These are phyloP conservation scores for Mercenaria mercenaria DNA, from an alignment of 1,140 invertebrate genomes.

Conservation along the genomic window DNA sequence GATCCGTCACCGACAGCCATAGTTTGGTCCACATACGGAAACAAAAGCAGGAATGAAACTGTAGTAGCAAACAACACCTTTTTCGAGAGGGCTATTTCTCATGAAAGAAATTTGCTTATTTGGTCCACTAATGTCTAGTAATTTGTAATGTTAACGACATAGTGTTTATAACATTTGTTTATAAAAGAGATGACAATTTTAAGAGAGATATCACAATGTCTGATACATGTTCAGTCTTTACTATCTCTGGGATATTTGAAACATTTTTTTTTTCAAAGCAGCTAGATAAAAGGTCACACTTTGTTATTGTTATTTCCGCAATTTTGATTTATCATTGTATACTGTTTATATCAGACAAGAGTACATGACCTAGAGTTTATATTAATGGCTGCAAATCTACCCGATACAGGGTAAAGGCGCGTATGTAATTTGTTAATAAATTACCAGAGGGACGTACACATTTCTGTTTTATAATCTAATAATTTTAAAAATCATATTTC, in stretches of 20 bases:
- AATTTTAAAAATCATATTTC: too few relatives aligned
- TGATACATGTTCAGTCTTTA: not conserved
- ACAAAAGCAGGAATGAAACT: not conserved
- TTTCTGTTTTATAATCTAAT: too few relatives aligned
- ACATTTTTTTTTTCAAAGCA: not conserved
- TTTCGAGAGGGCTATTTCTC: not conserved
- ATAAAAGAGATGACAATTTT: conserved; percentile 2
- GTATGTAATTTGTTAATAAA: too few relatives aligned
- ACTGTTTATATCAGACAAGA: conserved; percentile 27
- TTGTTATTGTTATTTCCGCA: conserved; percentile 10
- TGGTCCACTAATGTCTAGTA: not conserved
- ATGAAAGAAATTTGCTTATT: not conserved
- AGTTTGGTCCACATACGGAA: conserved; percentile 9
- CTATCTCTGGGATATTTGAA: not conserved
- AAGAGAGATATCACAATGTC: not conserved
- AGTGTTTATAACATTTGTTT: conserved; percentile 20
- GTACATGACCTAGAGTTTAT: conserved; percentile 14
- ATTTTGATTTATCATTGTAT: conserved; percentile 21
- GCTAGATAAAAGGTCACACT: not conserved
- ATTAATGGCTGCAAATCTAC: not conserved
- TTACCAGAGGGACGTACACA: too few relatives aligned
- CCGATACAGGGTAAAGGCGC: not conserved
- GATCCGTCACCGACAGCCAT: not conserved
- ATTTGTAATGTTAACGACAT: not conserved
- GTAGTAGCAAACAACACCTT: not conserved